Conservation (phyloP, 2,797 vertebrate genomes). For the Loris lydekkerianus region DNA sequence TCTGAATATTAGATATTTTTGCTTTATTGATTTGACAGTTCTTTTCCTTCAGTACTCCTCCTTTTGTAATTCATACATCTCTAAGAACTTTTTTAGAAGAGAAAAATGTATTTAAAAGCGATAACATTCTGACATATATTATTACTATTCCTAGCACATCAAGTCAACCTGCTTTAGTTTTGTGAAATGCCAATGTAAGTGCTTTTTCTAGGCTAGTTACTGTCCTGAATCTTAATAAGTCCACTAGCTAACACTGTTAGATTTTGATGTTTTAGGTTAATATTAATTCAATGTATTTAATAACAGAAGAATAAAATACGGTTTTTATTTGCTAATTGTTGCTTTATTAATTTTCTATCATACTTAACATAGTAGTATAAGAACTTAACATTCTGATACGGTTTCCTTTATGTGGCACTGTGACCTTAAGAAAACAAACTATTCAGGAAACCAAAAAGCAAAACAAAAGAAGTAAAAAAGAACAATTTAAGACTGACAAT, state of each 20-base stretch:
- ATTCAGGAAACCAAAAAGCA: constrained; percentile 45
- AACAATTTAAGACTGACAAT: neutral
- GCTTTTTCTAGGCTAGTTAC: constrained; percentile 83
- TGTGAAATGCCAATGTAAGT: constrained; percentile 70
- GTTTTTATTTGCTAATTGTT: constrained; percentile 42
- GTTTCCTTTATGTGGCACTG: constrained; percentile 26
- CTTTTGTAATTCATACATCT: constrained; percentile 29
- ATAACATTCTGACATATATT: constrained; percentile 55
- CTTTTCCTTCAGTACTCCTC: neutral
- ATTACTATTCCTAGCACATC: constrained; percentile 80
- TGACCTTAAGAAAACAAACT: constrained; percentile 21
- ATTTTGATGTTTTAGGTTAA: constrained; percentile 60
- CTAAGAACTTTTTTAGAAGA: constrained; percentile 5
- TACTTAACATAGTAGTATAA: constrained; percentile 17
- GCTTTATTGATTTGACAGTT: neutral
- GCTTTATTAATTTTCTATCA: constrained; percentile 48
- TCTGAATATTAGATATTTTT: constrained; percentile 44
- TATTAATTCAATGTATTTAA: neutral
- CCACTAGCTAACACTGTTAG: constrained; percentile 55
- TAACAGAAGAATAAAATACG: neutral
- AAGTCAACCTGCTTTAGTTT: constrained; percentile 70
- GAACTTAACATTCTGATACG: constrained; percentile 43
- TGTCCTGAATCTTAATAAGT: constrained; percentile 81
- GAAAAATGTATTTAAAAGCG: constrained; percentile 39
- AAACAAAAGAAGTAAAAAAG: neutral